Base-by-base conservation (phyloP, 1,140 invertebrate species). In the Trichonephila clavipes region DNA sequence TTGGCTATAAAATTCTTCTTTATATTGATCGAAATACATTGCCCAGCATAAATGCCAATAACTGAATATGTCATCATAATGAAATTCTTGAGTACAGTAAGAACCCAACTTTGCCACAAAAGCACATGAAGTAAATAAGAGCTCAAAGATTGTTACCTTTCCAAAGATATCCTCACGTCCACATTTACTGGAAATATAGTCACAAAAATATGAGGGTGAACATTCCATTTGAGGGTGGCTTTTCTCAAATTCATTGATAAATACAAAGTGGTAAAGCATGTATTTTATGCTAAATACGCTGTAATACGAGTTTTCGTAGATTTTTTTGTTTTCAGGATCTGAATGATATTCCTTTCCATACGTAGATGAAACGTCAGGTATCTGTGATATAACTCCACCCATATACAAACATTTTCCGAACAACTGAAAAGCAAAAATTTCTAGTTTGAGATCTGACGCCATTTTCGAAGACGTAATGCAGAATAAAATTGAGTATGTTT, bases 21-120 rank as follows among this genome's bases (percentile, higher is more conserved):
- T 69, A 28, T n/a, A 69, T 24, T 69, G 12, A 69, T 69, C 24
- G 2, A 69, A 69, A 24, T 69, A 69, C n/a, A 69, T 69, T 69
- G n/a, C 5, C 66, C 66, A 69, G 24, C 10, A n/a, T 24, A 69
- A 14, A 24, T 69, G 66, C 5, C 21, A 21, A n/a, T 69, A 24
- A 1, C 3, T 24, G 6, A 69, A 1, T n/a, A 28, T 1, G 0
- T 69, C n/a, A 2, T 8, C 1, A 24, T 24, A 24, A 24, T 24
- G 0, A 1, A 24, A 8, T 1, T 24, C 0, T 24, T 28, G 3
- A 28, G 7, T 24, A 28, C 6, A 3, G 8, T 1, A 2, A 51
- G 1, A 51, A 24, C 66, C n/a, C n/a, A 69, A 24, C 0, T 69
- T 24, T 69, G 28, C 3, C 10, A 69, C n/a, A 69, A 69, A 69